phyloP scores from a whole-genome alignment of 2,113 vertebrate species.

The Sylvilagus bachmani region DNA sequence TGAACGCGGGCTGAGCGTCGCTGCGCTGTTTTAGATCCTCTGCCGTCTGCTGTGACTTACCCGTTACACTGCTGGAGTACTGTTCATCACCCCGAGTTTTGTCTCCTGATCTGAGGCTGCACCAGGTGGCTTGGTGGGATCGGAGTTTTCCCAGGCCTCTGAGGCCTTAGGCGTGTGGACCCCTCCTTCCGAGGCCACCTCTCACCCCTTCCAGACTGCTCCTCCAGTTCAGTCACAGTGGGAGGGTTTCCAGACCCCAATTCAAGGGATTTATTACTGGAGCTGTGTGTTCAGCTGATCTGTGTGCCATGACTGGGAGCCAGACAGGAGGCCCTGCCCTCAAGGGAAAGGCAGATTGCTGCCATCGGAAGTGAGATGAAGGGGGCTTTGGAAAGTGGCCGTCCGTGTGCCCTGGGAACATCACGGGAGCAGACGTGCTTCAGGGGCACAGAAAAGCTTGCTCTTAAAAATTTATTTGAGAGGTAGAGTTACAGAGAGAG shows the following conservation, averaged over 20 bases:
- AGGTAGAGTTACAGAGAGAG: no score
- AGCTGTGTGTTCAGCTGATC: background rate
- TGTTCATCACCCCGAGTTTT: background rate
- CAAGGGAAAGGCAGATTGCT: background rate
- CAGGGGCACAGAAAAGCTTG: background rate
- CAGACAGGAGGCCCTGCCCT: background rate
- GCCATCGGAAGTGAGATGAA: background rate
- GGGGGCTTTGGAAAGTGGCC: background rate
- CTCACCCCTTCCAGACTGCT: background rate
- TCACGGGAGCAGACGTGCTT: background rate
- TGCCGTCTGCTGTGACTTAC: background rate
- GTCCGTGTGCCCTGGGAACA: background rate
- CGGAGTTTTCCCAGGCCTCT: background rate
- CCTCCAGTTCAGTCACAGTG: background rate
- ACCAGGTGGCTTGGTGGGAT: background rate
- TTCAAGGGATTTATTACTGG: conserved; percentile 23
- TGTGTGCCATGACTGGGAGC: background rate
- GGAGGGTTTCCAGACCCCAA: background rate
- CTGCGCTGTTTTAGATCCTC: background rate
- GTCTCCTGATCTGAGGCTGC: background rate
- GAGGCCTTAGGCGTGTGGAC: background rate
- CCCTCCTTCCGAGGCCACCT: background rate
- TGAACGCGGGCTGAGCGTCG: background rate
- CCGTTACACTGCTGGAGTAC: background rate
- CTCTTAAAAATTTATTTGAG: no score